Evolutionary conservation across 2,113 vertebrate genomes (phyloP).

Genomic region (Dolichallabes microphthalmus): DNA sequence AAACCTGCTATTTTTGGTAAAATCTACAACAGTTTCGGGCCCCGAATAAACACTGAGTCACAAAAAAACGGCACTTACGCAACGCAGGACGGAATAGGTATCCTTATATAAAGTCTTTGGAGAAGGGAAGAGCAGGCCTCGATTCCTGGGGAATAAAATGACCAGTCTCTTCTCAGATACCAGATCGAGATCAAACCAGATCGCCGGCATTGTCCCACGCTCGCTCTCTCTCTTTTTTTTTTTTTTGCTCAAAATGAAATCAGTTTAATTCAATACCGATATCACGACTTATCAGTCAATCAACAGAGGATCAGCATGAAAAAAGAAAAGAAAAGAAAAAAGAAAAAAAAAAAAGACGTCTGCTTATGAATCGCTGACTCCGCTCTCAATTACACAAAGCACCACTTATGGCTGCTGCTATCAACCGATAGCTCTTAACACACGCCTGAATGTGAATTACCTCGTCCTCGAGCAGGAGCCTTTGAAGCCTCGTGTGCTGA

Average conservation of each 20-base stretch:
- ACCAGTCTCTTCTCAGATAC: background rate
- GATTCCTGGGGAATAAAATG: background rate
- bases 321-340: background rate
- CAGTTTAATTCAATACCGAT: conserved; percentile 27
- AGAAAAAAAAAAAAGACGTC: background rate
- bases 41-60: background rate
- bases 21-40: conserved; percentile 18
- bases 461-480: conserved; percentile 48
- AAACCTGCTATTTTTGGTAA: conserved; percentile 30
- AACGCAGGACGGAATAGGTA: background rate
- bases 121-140: background rate
- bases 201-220: background rate
- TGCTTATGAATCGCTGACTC: conserved; percentile 47
- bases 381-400: conserved; percentile 50
- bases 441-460: conserved; percentile 46
- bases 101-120: background rate
- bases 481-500: conserved; percentile 53
- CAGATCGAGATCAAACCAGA: conserved; percentile 1
- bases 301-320: conserved; percentile 22
- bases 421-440: conserved; percentile 53
- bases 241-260: conserved; percentile 11
- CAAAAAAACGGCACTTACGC: background rate
- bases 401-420: conserved; percentile 45
- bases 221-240: background rate
- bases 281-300: conserved; percentile 45